Evolutionary conservation across 2,888 invertebrate genomes (phyloP).

Genomic region (Lagria hirta): DNA sequence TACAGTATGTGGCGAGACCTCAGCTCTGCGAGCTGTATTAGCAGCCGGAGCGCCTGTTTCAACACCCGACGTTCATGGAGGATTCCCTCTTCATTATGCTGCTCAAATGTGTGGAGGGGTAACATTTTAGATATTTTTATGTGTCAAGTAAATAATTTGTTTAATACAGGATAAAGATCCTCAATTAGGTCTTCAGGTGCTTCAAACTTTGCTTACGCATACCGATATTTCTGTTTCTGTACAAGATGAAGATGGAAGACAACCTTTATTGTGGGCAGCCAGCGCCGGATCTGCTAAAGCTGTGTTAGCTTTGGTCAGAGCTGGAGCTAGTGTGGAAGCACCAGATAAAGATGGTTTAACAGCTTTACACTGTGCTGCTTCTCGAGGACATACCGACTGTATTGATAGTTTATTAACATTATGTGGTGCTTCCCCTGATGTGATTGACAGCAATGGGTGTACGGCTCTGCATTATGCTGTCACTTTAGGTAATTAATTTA

Average conservation of each 20-base stretch:
- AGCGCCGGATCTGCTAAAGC: constrained; percentile 95
- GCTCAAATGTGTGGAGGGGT: constrained; percentile 93
- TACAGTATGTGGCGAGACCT: constrained; percentile 90
- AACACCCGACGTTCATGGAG: constrained; percentile 90
- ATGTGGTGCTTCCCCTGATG: constrained; percentile 86
- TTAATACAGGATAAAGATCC: constrained; percentile 41
- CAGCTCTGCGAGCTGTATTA: constrained; percentile 81
- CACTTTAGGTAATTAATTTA: constrained; percentile 61
- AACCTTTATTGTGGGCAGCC: constrained; percentile 96
- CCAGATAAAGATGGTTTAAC: constrained; percentile 92
- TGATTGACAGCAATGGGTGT: constrained; percentile 91
- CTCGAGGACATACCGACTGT: constrained; percentile 91
- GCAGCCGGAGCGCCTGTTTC: constrained; percentile 85
- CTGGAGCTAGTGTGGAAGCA: constrained; percentile 80
- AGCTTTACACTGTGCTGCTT: constrained; percentile 95
- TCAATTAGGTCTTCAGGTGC: constrained; percentile 73
- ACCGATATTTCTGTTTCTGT: constrained; percentile 81
- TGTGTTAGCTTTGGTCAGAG: constrained; percentile 82
- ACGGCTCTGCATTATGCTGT: constrained; percentile 96
- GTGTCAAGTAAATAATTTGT: no score
- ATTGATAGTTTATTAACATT: constrained; percentile 84
- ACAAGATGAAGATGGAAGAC: constrained; percentile 88
- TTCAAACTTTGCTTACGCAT: constrained; percentile 74
- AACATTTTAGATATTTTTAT: no score
- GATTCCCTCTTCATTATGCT: constrained; percentile 94